A percentile compares a stretch with the other conserved stretches of the same genome.
phyloP scores from a whole-genome alignment of 1,140 invertebrate species.

The Heliothis subflexa region DNA sequence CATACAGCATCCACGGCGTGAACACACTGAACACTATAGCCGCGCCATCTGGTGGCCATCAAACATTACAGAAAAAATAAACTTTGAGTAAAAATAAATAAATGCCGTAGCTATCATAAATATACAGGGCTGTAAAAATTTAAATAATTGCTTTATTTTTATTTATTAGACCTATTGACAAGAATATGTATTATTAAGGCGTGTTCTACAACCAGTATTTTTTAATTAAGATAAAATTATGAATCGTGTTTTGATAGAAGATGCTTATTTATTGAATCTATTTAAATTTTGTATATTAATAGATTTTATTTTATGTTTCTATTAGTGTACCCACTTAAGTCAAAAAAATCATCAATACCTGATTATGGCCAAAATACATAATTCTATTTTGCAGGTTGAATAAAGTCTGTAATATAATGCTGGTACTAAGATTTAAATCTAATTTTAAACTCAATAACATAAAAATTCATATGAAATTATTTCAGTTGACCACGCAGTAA shows the following conservation, averaged over 20 bases:
- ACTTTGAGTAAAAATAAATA: slow-evolving; percentile 81
- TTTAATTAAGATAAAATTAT: slow-evolving; percentile 1
- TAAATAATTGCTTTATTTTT: slow-evolving; percentile 49
- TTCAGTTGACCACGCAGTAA: slow-evolving; percentile 63
- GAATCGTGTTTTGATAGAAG: background rate
- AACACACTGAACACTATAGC: slow-evolving; percentile 63
- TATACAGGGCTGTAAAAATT: slow-evolving; percentile 63
- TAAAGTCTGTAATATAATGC: slow-evolving; percentile 4
- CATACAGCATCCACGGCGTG: slow-evolving; percentile 61
- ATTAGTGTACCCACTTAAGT: background rate
- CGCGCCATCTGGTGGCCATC: slow-evolving; percentile 82
- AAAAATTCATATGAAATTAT: slow-evolving; percentile 54
- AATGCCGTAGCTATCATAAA: slow-evolving; percentile 70
- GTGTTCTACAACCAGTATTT: background rate
- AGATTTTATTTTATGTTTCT: slow-evolving; percentile 6
- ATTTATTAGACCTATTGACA: slow-evolving; percentile 14
- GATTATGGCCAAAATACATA: background rate
- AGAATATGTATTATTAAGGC: background rate
- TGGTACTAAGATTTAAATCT: slow-evolving; percentile 21
- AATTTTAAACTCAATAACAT: slow-evolving; percentile 47
- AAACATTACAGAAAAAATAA: slow-evolving; percentile 80
- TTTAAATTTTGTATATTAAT: slow-evolving; percentile 14
- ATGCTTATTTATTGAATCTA: slow-evolving; percentile 15
- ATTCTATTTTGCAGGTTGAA: slow-evolving; percentile 8
- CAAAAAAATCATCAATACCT: slow-evolving; percentile 15